These are phyloP conservation scores for Ennomos erosarius DNA, from an alignment of 2,888 invertebrate genomes.

Conservation along the genomic window DNA sequence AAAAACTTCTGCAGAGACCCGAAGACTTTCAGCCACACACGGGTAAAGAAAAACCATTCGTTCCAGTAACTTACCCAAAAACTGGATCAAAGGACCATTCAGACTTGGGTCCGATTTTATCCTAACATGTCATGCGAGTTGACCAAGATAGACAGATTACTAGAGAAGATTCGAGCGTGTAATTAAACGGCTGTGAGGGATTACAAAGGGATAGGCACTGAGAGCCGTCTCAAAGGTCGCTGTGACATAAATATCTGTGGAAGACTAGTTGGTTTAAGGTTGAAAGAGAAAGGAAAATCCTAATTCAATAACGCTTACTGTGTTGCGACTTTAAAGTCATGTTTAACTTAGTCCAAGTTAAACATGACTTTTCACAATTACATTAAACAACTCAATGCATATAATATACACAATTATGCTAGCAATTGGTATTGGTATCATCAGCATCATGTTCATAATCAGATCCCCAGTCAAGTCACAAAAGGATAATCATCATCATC, in stretches of 20 bases:
- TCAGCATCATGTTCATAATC: too few relatives aligned
- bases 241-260: slow-evolving; percentile 21
- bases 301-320: background rate
- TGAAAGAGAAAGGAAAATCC: slow-evolving; percentile 15
- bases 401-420: too few relatives aligned
- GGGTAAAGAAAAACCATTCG: background rate
- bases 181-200: slow-evolving; percentile 50
- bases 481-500: too few relatives aligned
- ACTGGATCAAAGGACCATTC: slow-evolving; percentile 56
- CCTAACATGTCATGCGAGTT: slow-evolving; percentile 49
- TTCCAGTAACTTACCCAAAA: slow-evolving; percentile 1
- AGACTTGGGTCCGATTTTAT: slow-evolving; percentile 60
- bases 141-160: slow-evolving; percentile 53
- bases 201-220: slow-evolving; percentile 37
- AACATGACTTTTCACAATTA: too few relatives aligned
- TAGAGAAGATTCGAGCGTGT: slow-evolving; percentile 46
- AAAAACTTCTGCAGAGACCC: background rate
- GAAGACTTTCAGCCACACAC: background rate
- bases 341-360: too few relatives aligned
- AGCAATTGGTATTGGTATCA: too few relatives aligned
- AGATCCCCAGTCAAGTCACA: too few relatives aligned
- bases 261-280: slow-evolving; percentile 11
- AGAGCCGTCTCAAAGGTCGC: slow-evolving; percentile 34
- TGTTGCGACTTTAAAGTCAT: too few relatives aligned
- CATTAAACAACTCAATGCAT: too few relatives aligned